phyloP scores from a whole-genome alignment of 2,113 vertebrate genomes.

The Bambusicola thoracicus region DNA sequence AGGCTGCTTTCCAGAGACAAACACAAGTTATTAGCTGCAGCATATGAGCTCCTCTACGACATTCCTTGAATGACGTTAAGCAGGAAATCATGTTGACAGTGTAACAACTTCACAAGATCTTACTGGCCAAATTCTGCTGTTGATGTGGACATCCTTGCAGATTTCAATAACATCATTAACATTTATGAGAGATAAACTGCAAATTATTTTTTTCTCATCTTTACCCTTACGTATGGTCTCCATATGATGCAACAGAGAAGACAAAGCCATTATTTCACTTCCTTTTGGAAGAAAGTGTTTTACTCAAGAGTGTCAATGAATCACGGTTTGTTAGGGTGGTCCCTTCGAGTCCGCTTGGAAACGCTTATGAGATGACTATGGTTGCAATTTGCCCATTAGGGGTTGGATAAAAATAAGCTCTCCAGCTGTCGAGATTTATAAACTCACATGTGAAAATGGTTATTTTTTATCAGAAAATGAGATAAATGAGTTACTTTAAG shows the following conservation, averaged over 20 bases:
- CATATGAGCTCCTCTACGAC: neutral
- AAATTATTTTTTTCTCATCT: neutral
- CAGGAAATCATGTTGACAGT: neutral
- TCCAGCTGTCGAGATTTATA: constrained; percentile 26
- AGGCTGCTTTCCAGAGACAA: neutral
- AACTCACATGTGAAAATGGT: constrained; percentile 49
- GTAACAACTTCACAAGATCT: neutral
- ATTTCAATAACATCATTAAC: neutral
- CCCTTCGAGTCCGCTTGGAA: constrained; percentile 42
- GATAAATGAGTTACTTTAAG: constrained; percentile 30
- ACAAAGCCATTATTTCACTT: constrained; percentile 17
- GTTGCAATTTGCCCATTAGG: constrained; percentile 32
- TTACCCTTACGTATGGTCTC: neutral
- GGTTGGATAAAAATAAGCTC: constrained; percentile 26
- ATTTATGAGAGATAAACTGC: neutral
- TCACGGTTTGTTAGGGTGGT: constrained; percentile 1
- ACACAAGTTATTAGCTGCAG: neutral
- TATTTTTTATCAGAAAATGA: constrained; percentile 48
- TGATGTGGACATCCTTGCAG: neutral
- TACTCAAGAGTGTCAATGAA: neutral
- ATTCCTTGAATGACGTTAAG: neutral
- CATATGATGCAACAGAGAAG: neutral
- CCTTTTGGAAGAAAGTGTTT: constrained; percentile 50
- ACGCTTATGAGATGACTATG: constrained; percentile 16
- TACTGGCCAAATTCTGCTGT: neutral